Base-by-base conservation (phyloP, 2,797 vertebrate genomes). In the Synaphobranchus kaupii region DNA sequence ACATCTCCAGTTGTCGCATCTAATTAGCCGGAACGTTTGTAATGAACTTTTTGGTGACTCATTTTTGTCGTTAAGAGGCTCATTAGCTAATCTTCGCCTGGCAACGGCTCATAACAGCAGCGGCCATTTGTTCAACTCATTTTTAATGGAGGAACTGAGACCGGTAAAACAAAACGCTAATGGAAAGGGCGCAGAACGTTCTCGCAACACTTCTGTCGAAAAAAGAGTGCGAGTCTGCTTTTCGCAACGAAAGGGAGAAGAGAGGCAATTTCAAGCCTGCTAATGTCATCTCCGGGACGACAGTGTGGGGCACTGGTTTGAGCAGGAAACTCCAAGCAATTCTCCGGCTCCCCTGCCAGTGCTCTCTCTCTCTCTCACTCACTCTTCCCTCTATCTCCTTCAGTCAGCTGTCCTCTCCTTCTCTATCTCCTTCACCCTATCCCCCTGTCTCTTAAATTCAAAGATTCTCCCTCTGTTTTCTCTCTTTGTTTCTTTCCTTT, bases 11-110 rank as follows among this genome's bases (percentile, higher is more conserved):
- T 80, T 80, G 76, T 80, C 44, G 20, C 39, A 50, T 80, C 76
- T 80, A 80, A 80, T 80, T 80, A 80, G 76, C 76, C 22, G 44
- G 76, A 80, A 80, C 76, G n/a, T 80, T 80, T 80, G 76, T 80
- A 80, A 80, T 80, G 76, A 48, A 80, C 44, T 80, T 80, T 80
- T 80, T 80, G 76, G 76, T 48, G 76, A 50, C 44, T 48, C 76
- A 80, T 80, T 80, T 80, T 80, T 50, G 47, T 50, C 12, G 76
- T 50, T 80, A 50, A 80, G 76, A 25, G 76, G 39, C 76, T 80
- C 44, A 80, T 80, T 80, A 48, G 76, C 76, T 50, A 50, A 80
- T 80, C 76, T n/a, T 80, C 22, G 25, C 20, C 76, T 80, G 76
- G 76, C 76, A 80, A 44, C 44, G 22, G 39, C 76, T 80, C 76